Evolutionary conservation across 2,888 invertebrate genomes (phyloP), one percentile per base, ranked within the genome.

Genomic region (Drosophila antonietae): DNA sequence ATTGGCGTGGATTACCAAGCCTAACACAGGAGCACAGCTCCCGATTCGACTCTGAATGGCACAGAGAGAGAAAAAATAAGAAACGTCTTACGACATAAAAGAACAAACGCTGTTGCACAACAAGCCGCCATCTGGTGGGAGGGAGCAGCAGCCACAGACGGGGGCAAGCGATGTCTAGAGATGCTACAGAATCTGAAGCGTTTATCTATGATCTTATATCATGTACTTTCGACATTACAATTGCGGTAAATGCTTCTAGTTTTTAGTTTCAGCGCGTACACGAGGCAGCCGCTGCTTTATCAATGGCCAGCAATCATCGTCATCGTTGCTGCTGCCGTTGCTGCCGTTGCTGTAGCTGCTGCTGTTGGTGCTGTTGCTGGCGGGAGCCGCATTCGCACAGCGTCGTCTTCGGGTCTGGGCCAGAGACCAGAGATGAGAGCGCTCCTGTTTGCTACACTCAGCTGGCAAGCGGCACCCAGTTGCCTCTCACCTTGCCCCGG

Each of bases 201-300:
- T 90, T 92, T 92, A 92, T 92, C 92, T 90, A 68, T 77, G 89
- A 92, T 92, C 93, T 92, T 91, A 90, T 91, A 91, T 91, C 92
- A 87, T 92, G 92, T 92, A 92, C 87, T 90, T 92, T 90, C 91
- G 92, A 92, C 92, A 92, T 92, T 92, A 92, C 93, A 92, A 92
- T 92, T 91, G 92, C 90, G 92, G 91, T 91, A 92, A 91, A 92
- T 92, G 92, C 92, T 92, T 91, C 92, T 91, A 92, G 92, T 92
- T 90, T 92, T 92, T 90, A 90, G 91, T 92, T 91, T 90, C 91
- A 90, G 88, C 91, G 91, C 91, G 91, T 90, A 91, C 89, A 86
- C 70, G 86, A 80, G 88, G 80, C 90, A 88, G 90, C 83, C 72
- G 61, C 85, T 55, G 70, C 79, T 81, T 89, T 90, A 89, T 89